These are phyloP conservation scores for Rhinolophus sinicus DNA, from an alignment of 2,113 vertebrate genomes.

Conservation along the genomic window DNA sequence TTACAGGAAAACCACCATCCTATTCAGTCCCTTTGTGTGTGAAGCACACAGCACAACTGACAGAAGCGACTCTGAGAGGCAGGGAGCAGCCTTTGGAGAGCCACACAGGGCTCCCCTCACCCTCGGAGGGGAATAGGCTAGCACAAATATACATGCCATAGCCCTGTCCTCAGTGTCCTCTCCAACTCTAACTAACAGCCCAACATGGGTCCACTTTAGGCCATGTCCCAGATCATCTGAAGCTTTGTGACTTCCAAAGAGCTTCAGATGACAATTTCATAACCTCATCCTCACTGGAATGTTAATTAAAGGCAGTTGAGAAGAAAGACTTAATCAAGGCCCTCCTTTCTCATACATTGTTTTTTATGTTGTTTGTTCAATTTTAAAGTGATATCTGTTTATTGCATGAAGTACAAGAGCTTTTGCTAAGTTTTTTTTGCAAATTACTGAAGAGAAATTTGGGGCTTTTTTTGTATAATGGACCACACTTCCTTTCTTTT, in stretches of 20 bases:
- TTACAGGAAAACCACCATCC: not conserved
- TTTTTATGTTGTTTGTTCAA: not conserved
- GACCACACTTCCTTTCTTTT: not conserved
- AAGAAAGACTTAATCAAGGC: not conserved
- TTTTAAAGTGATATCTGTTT: not conserved
- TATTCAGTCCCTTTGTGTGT: not conserved
- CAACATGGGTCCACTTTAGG: not conserved
- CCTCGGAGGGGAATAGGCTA: not conserved
- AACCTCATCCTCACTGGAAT: not conserved
- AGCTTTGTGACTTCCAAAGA: not conserved
- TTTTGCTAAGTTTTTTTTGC: not conserved
- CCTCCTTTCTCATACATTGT: not conserved
- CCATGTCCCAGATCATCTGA: not conserved
- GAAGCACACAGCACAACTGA: not conserved
- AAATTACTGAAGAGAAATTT: slow-evolving; percentile 4
- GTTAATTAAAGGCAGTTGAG: not conserved
- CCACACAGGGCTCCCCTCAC: not conserved
- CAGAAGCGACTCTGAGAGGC: not conserved
- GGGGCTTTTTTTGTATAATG: not conserved
- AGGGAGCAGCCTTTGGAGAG: not conserved
- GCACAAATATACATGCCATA: not conserved
- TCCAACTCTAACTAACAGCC: not conserved
- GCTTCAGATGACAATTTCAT: not conserved
- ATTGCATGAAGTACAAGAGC: not conserved
- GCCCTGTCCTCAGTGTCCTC: not conserved